Evolutionary conservation across 2,888 invertebrate genomes (phyloP).

Genomic region (Branchellion lobata): DNA sequence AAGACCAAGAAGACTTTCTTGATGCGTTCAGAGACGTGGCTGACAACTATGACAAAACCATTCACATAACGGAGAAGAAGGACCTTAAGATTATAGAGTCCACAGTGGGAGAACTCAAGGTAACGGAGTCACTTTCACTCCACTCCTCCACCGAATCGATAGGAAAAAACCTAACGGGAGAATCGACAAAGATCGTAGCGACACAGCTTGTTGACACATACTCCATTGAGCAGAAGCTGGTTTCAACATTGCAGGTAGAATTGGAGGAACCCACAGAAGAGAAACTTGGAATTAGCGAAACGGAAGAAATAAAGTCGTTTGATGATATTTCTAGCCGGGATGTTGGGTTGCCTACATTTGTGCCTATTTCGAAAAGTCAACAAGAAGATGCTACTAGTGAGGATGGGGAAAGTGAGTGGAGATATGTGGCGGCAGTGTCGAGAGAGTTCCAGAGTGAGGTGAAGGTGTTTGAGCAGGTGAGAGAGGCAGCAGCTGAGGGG

Average conservation of each 20-base stretch:
- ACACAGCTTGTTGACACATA: neutral
- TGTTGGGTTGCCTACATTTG: no score
- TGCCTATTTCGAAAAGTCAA: no score
- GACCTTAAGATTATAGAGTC: neutral
- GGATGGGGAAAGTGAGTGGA: no score
- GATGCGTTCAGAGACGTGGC: neutral
- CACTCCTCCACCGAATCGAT: neutral
- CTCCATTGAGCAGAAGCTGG: neutral
- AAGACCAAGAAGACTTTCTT: neutral
- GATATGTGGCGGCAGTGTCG: no score
- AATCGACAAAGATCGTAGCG: neutral
- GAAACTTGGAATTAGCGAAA: neutral
- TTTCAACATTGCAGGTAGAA: neutral
- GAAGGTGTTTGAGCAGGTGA: no score
- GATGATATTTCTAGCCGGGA: no score
- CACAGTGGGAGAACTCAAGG: neutral
- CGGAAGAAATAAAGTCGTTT: neutral
- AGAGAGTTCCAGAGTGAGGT: no score
- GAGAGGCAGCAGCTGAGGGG: no score
- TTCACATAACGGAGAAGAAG: neutral
- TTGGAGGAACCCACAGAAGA: neutral
- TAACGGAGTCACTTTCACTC: neutral
- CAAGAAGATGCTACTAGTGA: no score
- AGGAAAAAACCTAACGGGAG: neutral
- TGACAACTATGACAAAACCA: neutral